Base-by-base conservation (phyloP, 2,113 vertebrate species). In the Sphyrna mokarran region DNA sequence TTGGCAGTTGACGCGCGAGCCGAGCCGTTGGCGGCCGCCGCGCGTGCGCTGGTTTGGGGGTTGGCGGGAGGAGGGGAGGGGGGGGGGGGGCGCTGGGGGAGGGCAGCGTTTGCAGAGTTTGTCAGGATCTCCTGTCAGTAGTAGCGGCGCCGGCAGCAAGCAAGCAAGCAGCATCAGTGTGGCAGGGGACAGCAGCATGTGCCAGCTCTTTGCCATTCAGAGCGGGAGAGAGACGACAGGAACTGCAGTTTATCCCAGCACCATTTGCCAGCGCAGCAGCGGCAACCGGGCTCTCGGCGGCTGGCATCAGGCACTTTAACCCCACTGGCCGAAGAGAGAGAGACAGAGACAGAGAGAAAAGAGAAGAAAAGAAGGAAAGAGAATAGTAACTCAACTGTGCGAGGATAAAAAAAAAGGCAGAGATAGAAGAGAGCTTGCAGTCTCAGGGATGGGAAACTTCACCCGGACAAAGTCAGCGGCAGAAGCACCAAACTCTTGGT, bases 171-270 rank as follows among this genome's bases (percentile, higher is more conserved):
- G 40, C 61, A 63, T 10, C 13, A 85, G 80, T 72, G 78, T 83
- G 78, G 78, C 78, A n/a, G 63, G 40, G 20, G 48, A 58, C 91
- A 94, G 91, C 91, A 94, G 91, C 37, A 94, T 94, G 91, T 94
- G 66, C 91, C 0, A 40, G 22, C n/a, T 43, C 63, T 94, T 66
- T 94, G 63, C 3, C 18, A n/a, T 16, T 3, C 23, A 63, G 37
- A 63, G 58, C 23, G 89, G 89, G 54, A 63, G 90, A n/a, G 61
- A 66, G 91, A 40, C n/a, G 91, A 66, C 8, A 66, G n/a, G 16
- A 3, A 69, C 3, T 22, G 63, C 91, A 94, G 1, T 18, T 29
- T 48, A 89, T 26, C 22, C 40, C 23, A 23, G 80, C 37, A 37
- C n/a, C n/a, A 16, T 85, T 43, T 23, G 85, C 85, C 85, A 23